phyloP scores from a whole-genome alignment of 2,888 invertebrate species.

The Tortrix viridana region DNA sequence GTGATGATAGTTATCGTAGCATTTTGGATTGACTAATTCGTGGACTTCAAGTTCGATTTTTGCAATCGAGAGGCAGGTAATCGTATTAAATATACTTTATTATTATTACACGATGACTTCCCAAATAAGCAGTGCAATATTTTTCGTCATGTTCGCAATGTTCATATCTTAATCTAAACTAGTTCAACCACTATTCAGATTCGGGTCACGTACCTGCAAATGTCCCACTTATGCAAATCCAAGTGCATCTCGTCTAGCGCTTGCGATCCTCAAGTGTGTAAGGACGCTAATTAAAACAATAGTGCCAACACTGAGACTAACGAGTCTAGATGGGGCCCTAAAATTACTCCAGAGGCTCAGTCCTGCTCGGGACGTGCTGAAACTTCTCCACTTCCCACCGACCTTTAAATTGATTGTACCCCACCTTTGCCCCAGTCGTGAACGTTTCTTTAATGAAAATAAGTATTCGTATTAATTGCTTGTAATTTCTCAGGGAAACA shows the following conservation, averaged over 20 bases:
- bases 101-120: too few relatives aligned
- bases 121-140: too few relatives aligned
- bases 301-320: neutral
- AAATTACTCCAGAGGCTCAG: too few relatives aligned
- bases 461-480: conserved; percentile 44
- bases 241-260: conserved; percentile 12
- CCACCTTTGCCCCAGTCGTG: conserved; percentile 44
- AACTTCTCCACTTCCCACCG: conserved; percentile 28
- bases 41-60: too few relatives aligned
- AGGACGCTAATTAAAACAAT: conserved; percentile 17
- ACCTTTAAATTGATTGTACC: conserved; percentile 52
- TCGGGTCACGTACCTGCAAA: too few relatives aligned
- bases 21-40: too few relatives aligned
- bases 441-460: conserved; percentile 50
- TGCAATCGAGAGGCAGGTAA: too few relatives aligned
- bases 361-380: conserved; percentile 28
- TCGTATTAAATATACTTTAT: too few relatives aligned
- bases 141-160: too few relatives aligned
- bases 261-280: conserved; percentile 13
- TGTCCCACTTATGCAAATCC: conserved; percentile 17
- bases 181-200: too few relatives aligned
- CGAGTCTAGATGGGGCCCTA: neutral
- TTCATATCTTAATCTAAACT: too few relatives aligned
- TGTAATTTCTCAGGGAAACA: conserved; percentile 35
- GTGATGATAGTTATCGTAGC: too few relatives aligned